phyloP scores from a whole-genome alignment of 2,888 invertebrate species.

The Trachelus tabidus region DNA sequence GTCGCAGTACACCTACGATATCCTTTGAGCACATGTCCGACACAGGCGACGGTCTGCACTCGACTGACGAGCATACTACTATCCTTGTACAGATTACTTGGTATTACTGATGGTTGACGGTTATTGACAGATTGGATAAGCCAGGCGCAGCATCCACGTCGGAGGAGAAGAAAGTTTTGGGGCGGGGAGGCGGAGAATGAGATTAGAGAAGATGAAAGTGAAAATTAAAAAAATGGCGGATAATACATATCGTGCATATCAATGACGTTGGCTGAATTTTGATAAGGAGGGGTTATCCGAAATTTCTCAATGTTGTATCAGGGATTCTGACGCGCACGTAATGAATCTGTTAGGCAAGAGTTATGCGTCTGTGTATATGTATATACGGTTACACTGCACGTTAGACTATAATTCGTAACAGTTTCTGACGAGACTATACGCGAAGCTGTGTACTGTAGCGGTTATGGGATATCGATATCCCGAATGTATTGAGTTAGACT shows the following conservation, averaged over 20 bases:
- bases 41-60: neutral
- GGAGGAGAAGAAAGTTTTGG: neutral
- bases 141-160: neutral
- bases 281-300: neutral
- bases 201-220: neutral
- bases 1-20: neutral
- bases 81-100: neutral
- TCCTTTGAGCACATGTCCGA: neutral
- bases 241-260: no score
- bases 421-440: neutral
- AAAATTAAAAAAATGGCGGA: neutral
- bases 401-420: neutral
- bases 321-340: neutral
- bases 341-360: neutral
- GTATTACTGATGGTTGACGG: neutral
- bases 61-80: neutral
- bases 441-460: neutral
- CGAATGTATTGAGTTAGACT: neutral
- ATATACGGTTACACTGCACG: neutral
- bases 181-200: neutral
- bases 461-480: neutral
- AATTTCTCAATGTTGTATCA: neutral
- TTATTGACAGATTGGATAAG: neutral
- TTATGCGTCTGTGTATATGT: neutral
- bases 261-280: no score